phyloP scores from a whole-genome alignment of 2,113 vertebrate genomes.

The Phycodurus eques region DNA sequence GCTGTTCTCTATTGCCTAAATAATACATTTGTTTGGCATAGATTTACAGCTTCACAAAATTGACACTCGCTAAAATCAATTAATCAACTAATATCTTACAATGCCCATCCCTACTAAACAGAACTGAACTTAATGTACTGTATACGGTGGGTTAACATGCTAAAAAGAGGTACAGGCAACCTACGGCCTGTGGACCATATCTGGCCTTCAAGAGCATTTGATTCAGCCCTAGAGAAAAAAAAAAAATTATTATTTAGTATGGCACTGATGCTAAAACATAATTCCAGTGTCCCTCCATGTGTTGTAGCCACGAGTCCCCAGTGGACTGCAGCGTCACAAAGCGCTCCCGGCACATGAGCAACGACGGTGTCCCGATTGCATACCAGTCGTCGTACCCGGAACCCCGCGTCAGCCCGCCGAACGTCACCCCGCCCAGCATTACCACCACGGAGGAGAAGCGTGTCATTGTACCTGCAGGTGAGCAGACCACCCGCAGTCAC shows the following conservation, averaged over 20 bases:
- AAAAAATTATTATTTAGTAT: neutral
- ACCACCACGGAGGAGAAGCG: conserved; percentile 77
- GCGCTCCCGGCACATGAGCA: conserved; percentile 72
- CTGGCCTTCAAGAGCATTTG: no score
- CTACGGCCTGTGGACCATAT: no score
- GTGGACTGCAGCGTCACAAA: conserved; percentile 76
- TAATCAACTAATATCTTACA: no score
- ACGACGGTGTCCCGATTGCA: conserved; percentile 61
- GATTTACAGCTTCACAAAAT: no score
- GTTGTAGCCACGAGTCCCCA: conserved; percentile 69
- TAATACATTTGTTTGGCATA: no score
- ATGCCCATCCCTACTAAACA: no score
- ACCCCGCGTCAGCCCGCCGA: conserved; percentile 68
- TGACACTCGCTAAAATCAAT: no score
- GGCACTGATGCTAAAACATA: neutral
- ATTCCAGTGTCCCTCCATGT: neutral
- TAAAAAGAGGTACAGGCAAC: neutral
- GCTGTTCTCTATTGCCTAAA: no score
- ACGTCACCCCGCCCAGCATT: conserved; percentile 54
- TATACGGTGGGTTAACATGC: neutral
- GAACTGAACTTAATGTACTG: neutral
- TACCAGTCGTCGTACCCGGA: conserved; percentile 74
- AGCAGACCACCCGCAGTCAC: conserved; percentile 10
- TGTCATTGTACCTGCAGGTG: conserved; percentile 83
- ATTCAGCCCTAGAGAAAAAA: no score